Base-by-base conservation (phyloP, 2,113 vertebrate genomes). In the Upupa epops region DNA sequence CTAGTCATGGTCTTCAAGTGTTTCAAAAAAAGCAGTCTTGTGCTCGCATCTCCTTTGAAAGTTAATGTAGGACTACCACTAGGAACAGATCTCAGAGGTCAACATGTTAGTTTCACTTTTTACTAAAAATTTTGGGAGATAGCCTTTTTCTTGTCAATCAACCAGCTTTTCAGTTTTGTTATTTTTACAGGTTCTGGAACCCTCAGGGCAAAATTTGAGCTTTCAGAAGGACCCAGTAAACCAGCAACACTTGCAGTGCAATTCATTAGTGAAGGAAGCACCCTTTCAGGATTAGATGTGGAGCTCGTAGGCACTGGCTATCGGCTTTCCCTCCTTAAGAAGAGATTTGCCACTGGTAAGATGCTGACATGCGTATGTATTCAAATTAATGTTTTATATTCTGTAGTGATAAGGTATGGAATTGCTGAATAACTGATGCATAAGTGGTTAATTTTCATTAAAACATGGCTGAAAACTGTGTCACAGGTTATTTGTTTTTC, bases 151-250 rank as follows among this genome's bases (percentile, higher is more conserved):
- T 55, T 70, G 51, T 19, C 34, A 76, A 73, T 42, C 10, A 51
- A 61, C 17, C 42, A 90, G 17, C 32, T 18, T 85, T 56, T 85
- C 36, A 7, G 4, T 76, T 69, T 70, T 72, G 13, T 72, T 97
- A 45, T 68, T 89, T 73, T 59, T 92, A 5, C 86, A 99, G 99
- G 99, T 83, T 98, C 99, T 64, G 99, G 99, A 68, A 98, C 98
- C 69, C 97, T 99, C 85, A 98, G 99, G 96, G 99, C 99, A 88
- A 99, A 99, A 96, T 99, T 99, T 97, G 99, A 99, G 10, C 97
- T 99, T 92, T 98, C 98, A 19, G 97, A 97, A 79, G 99, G 99
- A 24, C 99, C 99, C 13, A 98, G 98, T 40, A 99, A 97, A 93
- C 98, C 99, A 48, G 97, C 98, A 89, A 99, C 99, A 17, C 97